Conservation (phyloP, 2,797 vertebrate genomes). For the Spinus pinus region DNA sequence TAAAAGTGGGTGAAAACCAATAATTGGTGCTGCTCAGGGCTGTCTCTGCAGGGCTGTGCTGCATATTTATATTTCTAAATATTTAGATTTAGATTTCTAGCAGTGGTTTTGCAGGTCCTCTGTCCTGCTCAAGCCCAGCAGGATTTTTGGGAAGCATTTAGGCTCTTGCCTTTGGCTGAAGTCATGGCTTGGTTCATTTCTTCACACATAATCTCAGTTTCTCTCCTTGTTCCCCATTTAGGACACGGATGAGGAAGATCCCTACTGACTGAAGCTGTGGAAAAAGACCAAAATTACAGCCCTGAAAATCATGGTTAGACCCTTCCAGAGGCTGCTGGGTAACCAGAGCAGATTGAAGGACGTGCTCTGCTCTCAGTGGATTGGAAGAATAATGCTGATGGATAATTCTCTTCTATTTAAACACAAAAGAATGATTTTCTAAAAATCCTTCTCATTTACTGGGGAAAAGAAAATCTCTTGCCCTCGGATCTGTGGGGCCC, state of each 20-base stretch:
- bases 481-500: not conserved
- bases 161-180: not conserved
- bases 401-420: not conserved
- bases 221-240: not conserved
- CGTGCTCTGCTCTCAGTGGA: not conserved
- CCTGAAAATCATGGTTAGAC: not conserved
- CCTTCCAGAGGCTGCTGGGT: not conserved
- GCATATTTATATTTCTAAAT: not conserved
- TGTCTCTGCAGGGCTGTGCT: not conserved
- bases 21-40: not conserved
- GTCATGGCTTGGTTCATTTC: not conserved
- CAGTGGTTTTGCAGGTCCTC: not conserved
- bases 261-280: constrained; percentile 18
- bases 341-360: not conserved
- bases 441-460: not conserved
- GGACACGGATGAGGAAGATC: constrained; percentile 75
- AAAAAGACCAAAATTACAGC: not conserved
- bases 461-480: not conserved
- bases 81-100: accelerated
- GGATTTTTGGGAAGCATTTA: not conserved
- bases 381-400: not conserved
- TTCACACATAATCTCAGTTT: not conserved
- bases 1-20: not conserved
- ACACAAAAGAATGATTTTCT: not conserved
- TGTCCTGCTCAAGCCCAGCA: not conserved